Percentiles rank a stretch among this genome's conserved stretches.
These are phyloP conservation scores for Venustaconcha ellipsiformis DNA, from an alignment of 1,140 invertebrate genomes.

Conservation along the genomic window DNA sequence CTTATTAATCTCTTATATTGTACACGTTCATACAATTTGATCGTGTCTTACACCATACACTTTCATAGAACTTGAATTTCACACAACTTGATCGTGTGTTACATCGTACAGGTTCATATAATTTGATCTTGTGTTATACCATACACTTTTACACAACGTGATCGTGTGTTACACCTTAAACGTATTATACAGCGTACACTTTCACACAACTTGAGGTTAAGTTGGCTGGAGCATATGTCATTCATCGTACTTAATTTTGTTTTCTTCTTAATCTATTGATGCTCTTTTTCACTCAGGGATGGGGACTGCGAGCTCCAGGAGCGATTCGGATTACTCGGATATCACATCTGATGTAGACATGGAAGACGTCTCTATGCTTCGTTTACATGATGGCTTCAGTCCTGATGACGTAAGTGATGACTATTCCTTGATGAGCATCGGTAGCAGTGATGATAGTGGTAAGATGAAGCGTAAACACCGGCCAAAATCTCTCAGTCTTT, in stretches of 20 bases:
- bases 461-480: conserved; percentile 52
- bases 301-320: conserved; percentile 45
- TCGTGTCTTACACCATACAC: too few relatives aligned
- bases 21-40: too few relatives aligned
- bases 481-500: conserved; percentile 57
- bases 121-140: too few relatives aligned
- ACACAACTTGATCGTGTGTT: too few relatives aligned
- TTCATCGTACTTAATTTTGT: not conserved
- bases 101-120: too few relatives aligned
- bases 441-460: conserved; percentile 45
- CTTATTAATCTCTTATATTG: too few relatives aligned
- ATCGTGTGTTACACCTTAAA: too few relatives aligned
- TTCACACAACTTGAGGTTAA: not conserved
- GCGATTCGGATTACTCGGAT: conserved; percentile 48
- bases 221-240: not conserved
- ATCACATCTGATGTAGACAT: conserved; percentile 43
- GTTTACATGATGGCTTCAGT: conserved; percentile 42
- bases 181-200: too few relatives aligned
- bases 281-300: conserved; percentile 32
- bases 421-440: conserved; percentile 51
- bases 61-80: too few relatives aligned
- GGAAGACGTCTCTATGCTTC: conserved; percentile 47
- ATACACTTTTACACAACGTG: too few relatives aligned
- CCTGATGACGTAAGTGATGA: conserved; percentile 51
- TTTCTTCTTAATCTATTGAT: not conserved